Base-by-base conservation (phyloP, 2,888 invertebrate genomes). In the Microplitis manilae region DNA sequence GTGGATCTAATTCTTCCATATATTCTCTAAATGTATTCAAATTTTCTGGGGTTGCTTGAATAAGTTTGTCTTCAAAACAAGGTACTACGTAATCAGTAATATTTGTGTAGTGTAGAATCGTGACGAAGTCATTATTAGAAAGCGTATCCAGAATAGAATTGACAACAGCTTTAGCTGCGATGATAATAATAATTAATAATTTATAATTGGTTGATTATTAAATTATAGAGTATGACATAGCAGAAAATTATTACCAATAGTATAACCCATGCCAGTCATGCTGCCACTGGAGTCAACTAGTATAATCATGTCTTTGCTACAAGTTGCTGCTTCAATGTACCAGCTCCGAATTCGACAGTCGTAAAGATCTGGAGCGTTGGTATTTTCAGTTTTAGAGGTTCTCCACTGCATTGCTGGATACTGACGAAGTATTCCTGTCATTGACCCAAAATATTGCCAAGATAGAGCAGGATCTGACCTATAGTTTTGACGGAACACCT, bases 401-500 rank as follows among this genome's bases (percentile, higher is more conserved):
- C 78, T 80, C 90, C 89, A 89, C 59, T 85, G 84, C 87, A 90
- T 89, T 13, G 89, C 94, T 73, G 99, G 99, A 91, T 95, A 99
- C 87, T 96, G 96, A 6, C 99, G 92, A 84, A 99, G 92, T 85
- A 99, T 95, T 13, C 99, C 99, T 4, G 95, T 94, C 41, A 96
- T 94, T 83, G 97, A 97, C 40, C 99, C 98, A 90, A 99, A 99
- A 90, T 98, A 98, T 90, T 99, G 99, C 97, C 98, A 99, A 0
- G 95, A 95, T 59, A 98, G 90, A 0, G 97, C 96, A 0, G 97
- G 97, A 91, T 98, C 97, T 0, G 94, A 93, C 81, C 94, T 92
- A 87, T 96, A 96, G 90, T 99, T 99, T 86, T 94, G 93, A 74
- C 91, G 91, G 90, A 98, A 99, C 6, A 95, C 93, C 41, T 94